These are phyloP conservation scores for Mesaphorura yosii DNA, from an alignment of 1,140 invertebrate species.

Conservation along the genomic window DNA sequence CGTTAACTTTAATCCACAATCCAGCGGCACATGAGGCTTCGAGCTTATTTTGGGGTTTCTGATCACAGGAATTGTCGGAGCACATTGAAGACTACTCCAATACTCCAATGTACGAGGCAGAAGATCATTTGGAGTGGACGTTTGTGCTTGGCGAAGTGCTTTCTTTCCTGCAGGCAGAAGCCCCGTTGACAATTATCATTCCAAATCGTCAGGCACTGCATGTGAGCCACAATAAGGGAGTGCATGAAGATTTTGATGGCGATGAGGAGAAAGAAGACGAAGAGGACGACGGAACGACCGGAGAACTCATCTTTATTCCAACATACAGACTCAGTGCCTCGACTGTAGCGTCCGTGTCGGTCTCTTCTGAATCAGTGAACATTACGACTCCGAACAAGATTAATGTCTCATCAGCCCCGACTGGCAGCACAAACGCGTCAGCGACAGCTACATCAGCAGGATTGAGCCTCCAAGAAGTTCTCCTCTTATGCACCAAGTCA, in stretches of 20 bases:
- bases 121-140: slow-evolving; percentile 93
- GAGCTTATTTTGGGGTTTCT: background rate
- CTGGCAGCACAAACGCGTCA: slow-evolving; percentile 77
- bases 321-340: slow-evolving; percentile 50
- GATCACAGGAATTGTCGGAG: slow-evolving; percentile 62
- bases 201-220: slow-evolving; percentile 41
- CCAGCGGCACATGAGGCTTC: too few species aligned
- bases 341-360: too few species aligned
- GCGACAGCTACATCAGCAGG: slow-evolving; percentile 65
- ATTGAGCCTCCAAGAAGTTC: slow-evolving; percentile 71
- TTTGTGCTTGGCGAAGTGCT: slow-evolving; percentile 88
- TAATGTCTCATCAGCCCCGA: too few species aligned
- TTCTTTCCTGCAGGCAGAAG: slow-evolving; percentile 85
- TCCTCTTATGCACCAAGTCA: slow-evolving; percentile 84
- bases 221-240: too few species aligned
- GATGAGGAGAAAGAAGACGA: too few species aligned
- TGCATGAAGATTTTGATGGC: too few species aligned
- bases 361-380: too few species aligned
- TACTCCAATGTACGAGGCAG: slow-evolving; percentile 84
- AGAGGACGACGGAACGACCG: slow-evolving; percentile 54
- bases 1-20: slow-evolving; percentile 17
- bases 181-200: slow-evolving; percentile 72
- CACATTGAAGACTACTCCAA: slow-evolving; percentile 77
- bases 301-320: background rate
- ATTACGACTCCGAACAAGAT: too few species aligned